Percentiles rank a stretch among this genome's conserved stretches.
Conservation (phyloP, 2,888 invertebrate species). For the Orthosia incerta region DNA sequence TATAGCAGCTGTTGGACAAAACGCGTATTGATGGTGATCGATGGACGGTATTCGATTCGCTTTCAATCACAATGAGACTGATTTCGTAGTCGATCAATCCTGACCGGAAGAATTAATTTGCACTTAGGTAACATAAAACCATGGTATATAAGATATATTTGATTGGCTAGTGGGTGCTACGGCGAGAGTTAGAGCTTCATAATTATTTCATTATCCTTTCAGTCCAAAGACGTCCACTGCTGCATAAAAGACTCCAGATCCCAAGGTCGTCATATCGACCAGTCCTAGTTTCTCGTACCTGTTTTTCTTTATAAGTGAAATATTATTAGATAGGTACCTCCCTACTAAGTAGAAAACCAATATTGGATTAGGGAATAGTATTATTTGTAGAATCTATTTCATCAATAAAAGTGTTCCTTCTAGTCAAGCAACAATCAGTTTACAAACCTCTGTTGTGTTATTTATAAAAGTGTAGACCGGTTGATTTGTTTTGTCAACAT, state of each 20-base stretch:
- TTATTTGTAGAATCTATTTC: too few relatives aligned
- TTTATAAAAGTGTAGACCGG: background rate
- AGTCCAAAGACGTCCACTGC: too few relatives aligned
- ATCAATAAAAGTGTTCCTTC: too few relatives aligned
- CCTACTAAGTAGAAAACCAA: too few relatives aligned
- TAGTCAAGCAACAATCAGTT: background rate
- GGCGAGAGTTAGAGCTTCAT: too few relatives aligned
- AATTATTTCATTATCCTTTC: too few relatives aligned
- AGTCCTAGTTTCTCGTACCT: too few relatives aligned
- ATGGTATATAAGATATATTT: background rate
- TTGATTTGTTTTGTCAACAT: constrained; percentile 22
- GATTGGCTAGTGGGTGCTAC: background rate
- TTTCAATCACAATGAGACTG: constrained; percentile 24
- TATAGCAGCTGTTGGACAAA: constrained; percentile 26
- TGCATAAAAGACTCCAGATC: too few relatives aligned
- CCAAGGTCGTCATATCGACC: too few relatives aligned
- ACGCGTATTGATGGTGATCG: constrained; percentile 41
- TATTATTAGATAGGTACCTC: too few relatives aligned
- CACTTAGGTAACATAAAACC: background rate
- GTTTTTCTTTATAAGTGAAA: too few relatives aligned
- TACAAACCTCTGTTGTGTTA: background rate
- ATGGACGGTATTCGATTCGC: constrained; percentile 11
- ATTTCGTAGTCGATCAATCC: constrained; percentile 24
- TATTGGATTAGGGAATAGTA: too few relatives aligned
- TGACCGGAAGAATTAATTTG: constrained; percentile 11